These are phyloP conservation scores for Cygnus atratus DNA, from an alignment of 2,113 vertebrate genomes.

Conservation along the genomic window DNA sequence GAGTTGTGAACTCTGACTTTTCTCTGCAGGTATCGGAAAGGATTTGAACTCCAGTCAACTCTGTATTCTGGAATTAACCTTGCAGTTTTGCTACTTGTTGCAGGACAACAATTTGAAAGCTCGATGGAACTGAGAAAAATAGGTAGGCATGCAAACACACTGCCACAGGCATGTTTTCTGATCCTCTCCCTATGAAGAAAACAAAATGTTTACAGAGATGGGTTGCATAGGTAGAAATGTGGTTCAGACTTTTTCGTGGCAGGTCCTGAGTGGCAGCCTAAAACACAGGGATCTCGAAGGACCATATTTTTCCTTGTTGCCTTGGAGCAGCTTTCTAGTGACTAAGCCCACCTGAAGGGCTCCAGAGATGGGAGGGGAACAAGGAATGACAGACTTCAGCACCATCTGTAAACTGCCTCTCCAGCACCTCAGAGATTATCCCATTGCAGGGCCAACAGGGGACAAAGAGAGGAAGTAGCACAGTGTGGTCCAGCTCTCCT, in stretches of 20 bases:
- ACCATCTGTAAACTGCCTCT: neutral
- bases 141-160: constrained; percentile 75
- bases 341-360: neutral
- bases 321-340: neutral
- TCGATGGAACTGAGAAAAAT: constrained; percentile 94
- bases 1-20: neutral
- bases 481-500: neutral
- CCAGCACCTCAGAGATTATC: neutral
- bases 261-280: neutral
- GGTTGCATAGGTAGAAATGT: neutral
- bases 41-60: constrained; percentile 94
- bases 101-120: constrained; percentile 94
- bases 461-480: neutral
- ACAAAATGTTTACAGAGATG: neutral
- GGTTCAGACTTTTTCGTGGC: neutral
- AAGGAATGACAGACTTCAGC: neutral
- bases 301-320: neutral
- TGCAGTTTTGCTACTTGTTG: constrained; percentile 88
- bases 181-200: neutral
- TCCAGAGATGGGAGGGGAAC: neutral
- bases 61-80: constrained; percentile 95
- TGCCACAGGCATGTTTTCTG: neutral
- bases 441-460: neutral
- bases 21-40: constrained; percentile 90
- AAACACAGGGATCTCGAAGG: neutral